Base-by-base conservation (phyloP, 2,797 vertebrate species). In the Sorex maritimensis region DNA sequence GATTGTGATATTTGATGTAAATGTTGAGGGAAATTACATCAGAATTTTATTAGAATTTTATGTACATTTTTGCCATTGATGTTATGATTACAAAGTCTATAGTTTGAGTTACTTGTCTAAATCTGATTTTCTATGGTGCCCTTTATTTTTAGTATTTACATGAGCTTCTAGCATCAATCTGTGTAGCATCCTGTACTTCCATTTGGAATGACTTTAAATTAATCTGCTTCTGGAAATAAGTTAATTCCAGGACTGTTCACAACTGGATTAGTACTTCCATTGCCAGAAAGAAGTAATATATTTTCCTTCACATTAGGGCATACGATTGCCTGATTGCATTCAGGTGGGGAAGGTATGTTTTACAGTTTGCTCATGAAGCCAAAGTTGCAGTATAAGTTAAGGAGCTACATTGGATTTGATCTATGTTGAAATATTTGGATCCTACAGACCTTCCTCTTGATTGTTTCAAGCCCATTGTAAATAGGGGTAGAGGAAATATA, bases 1-100 rank as follows among this genome's bases (percentile, higher is more conserved):
- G 44, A 55, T 49, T 61, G 2, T 30, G 5, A 52, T 28, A 65
- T 49, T 79, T 24, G 46, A 23, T 63, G 7, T 74, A 65, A 91
- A 68, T 30, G 17, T 6, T 49, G 67, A 75, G 28, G 73, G 15
- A 93, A 5, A 26, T 30, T n/a, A 77, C 34, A 2, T 19, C 67
- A 75, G 72, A 77, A 44, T 41, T 81, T 83, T 81, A 55, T 65
- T 68, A 84, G 13, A 38, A 72, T 68, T 81, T 67, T 91, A 72
- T 10, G 69, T 69, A 87, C 92, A n/a, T 3, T 90, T 86, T 67
- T 87, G n/a, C 3, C 14, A 9, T 28, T 75, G 58, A 28, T 86
- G 44, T 75, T 85, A 49, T 72, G 19, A 13, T 89, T 58, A 61
- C 65, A 41, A 71, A 67, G 8, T 52, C 13, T 17, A 71, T 24